Percentiles rank a stretch among this genome's conserved stretches.
These are phyloP conservation scores for Centropristis striata DNA, from an alignment of 2,113 vertebrate genomes.

Conservation along the genomic window DNA sequence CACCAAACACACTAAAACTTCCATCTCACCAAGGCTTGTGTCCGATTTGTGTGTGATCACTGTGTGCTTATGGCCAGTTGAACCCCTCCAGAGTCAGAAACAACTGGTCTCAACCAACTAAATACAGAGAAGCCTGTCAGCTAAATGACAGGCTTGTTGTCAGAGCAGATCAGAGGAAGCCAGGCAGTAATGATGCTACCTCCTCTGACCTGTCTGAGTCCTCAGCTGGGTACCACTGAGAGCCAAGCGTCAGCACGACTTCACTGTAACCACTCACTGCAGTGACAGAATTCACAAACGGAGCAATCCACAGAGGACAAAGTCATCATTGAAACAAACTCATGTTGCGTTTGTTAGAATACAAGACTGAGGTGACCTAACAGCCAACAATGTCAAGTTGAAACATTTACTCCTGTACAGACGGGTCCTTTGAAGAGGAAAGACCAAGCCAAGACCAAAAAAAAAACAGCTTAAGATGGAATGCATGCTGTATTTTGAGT, in stretches of 20 bases:
- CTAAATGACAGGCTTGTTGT: conserved; percentile 24
- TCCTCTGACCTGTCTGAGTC: conserved; percentile 33
- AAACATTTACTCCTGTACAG: conserved; percentile 25
- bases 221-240: conserved; percentile 6
- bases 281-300: conserved; percentile 6
- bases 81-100: conserved; percentile 5
- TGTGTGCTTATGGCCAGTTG: neutral
- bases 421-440: conserved; percentile 11
- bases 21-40: neutral
- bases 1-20: neutral
- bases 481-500: neutral
- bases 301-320: neutral
- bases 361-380: conserved; percentile 7
- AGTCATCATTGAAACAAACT: neutral
- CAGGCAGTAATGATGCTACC: conserved; percentile 16
- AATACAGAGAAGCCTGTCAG: conserved; percentile 32
- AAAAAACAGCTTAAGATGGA: neutral
- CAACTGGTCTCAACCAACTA: neutral
- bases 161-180: conserved; percentile 43
- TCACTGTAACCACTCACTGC: neutral
- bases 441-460: neutral
- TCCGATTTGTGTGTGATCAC: conserved; percentile 11
- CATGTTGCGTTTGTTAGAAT: neutral
- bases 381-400: conserved; percentile 13
- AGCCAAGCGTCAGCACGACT: neutral